These are phyloP conservation scores for Drosophila jambulina DNA, from an alignment of 1,140 invertebrate species.

Conservation along the genomic window DNA sequence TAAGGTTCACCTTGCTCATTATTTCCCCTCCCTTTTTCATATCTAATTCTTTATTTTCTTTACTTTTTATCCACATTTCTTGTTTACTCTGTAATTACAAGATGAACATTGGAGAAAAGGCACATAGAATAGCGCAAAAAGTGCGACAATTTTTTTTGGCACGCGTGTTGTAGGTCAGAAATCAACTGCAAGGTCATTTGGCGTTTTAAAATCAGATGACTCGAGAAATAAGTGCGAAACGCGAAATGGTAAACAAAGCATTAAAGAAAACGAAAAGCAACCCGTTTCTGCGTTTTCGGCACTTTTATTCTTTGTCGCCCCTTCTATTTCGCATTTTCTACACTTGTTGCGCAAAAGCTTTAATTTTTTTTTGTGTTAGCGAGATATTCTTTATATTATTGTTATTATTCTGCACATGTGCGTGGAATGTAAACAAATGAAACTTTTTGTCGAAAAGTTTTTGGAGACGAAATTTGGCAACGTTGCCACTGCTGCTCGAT, in stretches of 20 bases:
- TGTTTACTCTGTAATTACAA: constrained; percentile 39
- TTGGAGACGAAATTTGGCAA: constrained; percentile 75
- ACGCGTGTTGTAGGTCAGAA: constrained; percentile 46
- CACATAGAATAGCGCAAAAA: constrained; percentile 14
- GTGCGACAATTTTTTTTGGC: constrained; percentile 26
- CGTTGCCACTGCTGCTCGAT: constrained; percentile 31
- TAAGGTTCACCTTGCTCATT: constrained; percentile 39
- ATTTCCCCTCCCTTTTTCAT: constrained; percentile 15
- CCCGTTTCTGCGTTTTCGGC: constrained; percentile 30
- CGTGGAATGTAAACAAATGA: constrained; percentile 82
- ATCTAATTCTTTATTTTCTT: constrained; percentile 12
- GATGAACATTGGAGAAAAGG: constrained; percentile 13
- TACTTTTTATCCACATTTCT: constrained; percentile 9
- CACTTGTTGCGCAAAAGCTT: constrained; percentile 77
- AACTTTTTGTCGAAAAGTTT: constrained; percentile 62
- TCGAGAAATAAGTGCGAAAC: constrained; percentile 13
- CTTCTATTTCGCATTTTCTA: constrained; percentile 44
- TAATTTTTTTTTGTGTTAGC: constrained; percentile 36
- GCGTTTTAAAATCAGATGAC: constrained; percentile 31
- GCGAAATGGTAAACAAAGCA: constrained; percentile 51
- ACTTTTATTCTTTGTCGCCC: constrained; percentile 7
- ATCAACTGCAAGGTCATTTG: constrained; percentile 29
- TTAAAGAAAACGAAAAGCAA: constrained; percentile 20
- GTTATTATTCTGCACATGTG: constrained; percentile 81
- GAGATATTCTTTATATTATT: constrained; percentile 53